phyloP scores from a whole-genome alignment of 2,888 invertebrate species.

The Acleris holmiana region DNA sequence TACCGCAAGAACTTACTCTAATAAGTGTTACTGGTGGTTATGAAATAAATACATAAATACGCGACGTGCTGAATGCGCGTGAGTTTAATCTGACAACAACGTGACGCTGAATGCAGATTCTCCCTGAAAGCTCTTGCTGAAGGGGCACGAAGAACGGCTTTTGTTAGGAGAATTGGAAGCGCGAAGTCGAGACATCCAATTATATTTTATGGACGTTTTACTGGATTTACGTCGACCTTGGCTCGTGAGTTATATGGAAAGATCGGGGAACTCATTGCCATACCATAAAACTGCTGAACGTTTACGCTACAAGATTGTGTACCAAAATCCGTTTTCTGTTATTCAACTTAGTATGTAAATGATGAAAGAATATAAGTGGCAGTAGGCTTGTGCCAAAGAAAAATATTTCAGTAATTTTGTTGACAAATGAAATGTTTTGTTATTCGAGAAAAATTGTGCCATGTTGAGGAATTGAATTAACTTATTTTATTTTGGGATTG shows the following conservation, averaged over 20 bases:
- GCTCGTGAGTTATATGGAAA: constrained; percentile 50
- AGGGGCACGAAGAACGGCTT: constrained; percentile 4
- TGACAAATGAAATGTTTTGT: too few relatives aligned
- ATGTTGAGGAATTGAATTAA: too few relatives aligned
- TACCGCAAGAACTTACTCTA: too few relatives aligned
- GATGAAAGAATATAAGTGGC: too few relatives aligned
- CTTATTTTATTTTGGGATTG: too few relatives aligned
- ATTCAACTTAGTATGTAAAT: too few relatives aligned
- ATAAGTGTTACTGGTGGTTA: too few relatives aligned
- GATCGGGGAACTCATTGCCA: constrained; percentile 48
- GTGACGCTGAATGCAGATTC: constrained; percentile 17
- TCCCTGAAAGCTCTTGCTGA: constrained; percentile 37
- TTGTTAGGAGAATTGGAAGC: constrained; percentile 43
- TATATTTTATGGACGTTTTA: constrained; percentile 58
- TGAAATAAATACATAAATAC: too few relatives aligned
- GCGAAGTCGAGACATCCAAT: constrained; percentile 51
- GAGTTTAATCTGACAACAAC: neutral
- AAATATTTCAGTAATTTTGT: too few relatives aligned
- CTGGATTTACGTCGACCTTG: constrained; percentile 51
- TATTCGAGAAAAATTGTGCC: too few relatives aligned
- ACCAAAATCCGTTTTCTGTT: constrained; percentile 5
- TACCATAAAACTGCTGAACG: constrained; percentile 48
- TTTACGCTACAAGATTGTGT: constrained; percentile 42
- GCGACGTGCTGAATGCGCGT: too few relatives aligned
- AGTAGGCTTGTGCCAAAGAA: too few relatives aligned